Conservation (phyloP, 2,888 invertebrate species). For the Drosophila merina region DNA sequence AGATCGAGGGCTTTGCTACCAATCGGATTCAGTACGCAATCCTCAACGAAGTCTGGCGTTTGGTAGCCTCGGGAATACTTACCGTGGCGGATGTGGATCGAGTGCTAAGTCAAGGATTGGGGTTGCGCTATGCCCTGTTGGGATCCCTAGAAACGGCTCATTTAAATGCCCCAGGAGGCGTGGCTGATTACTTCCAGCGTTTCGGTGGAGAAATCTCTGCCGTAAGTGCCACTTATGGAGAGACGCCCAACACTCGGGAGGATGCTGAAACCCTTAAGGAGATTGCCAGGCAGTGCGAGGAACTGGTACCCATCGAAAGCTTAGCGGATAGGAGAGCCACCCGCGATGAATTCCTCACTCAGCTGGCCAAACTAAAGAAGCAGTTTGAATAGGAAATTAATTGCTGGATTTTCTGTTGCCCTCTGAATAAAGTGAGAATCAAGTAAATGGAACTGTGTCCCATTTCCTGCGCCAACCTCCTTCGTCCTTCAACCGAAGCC, state of each 20-base stretch:
- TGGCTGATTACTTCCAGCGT: slow-evolving; percentile 86
- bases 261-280: slow-evolving; percentile 88
- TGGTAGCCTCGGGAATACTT: slow-evolving; percentile 92
- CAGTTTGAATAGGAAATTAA: slow-evolving; percentile 85
- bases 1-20: slow-evolving; percentile 96
- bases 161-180: slow-evolving; percentile 96
- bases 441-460: slow-evolving; percentile 30
- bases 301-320: slow-evolving; percentile 89
- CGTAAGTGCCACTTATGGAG: slow-evolving; percentile 90
- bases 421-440: slow-evolving; percentile 60
- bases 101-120: slow-evolving; percentile 96
- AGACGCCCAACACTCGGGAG: slow-evolving; percentile 88
- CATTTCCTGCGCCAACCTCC: neutral
- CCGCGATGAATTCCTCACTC: slow-evolving; percentile 92
- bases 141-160: slow-evolving; percentile 97
- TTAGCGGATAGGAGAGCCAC: slow-evolving; percentile 89
- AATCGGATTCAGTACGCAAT: slow-evolving; percentile 98
- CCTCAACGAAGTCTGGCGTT: slow-evolving; percentile 95
- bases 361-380: slow-evolving; percentile 90
- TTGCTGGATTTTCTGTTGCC: slow-evolving; percentile 40
- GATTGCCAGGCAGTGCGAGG: slow-evolving; percentile 89
- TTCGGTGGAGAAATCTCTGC: slow-evolving; percentile 86
- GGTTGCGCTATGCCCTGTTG: slow-evolving; percentile 96
- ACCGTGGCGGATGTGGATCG: slow-evolving; percentile 94
- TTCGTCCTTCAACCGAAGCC: no score